Base-by-base conservation (phyloP, 2,888 invertebrate genomes). In the Adelphocoris suturalis region DNA sequence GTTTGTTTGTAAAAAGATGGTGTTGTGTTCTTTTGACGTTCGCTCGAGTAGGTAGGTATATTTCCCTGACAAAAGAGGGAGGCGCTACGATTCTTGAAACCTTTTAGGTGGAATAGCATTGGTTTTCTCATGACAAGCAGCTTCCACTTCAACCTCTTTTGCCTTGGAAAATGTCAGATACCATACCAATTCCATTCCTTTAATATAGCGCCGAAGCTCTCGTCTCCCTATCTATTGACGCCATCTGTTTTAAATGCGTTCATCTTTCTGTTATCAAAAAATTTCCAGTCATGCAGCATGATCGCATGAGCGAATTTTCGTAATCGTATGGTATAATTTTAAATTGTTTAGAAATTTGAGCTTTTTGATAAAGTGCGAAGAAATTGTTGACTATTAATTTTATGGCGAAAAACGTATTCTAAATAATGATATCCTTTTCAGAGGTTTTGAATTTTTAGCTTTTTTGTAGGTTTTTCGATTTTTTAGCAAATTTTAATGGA, bases 21-120 rank as follows among this genome's bases (percentile, higher is more conserved):
- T 76, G 76, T 81, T 81, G 47, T 81, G 47, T 48, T 81, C 48
- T 81, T 81, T 81, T 81, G 81, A 47, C 81, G 48, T 48, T n/a
- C 47, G 48, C 47, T 81, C 81, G 81, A 48, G 75, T 75, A 52
- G 52, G 61, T 61, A 61, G 61, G 61, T 61, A 48, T 81, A 81
- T 81, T 47, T 48, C 81, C 81, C 47, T 81, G 81, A 81, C 61
- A 61, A 61, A 61, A 47, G 23, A 19, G 81, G 48, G 19, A 48
- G 81, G 81, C 47, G 81, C 19, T 81, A 81, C 85, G 85, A 47
- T 27, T 85, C 55, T 27, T 46, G 55, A 85, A 85, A 55, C 85
- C 85, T 85, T 85, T 85, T 85, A 85, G 85, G 85, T 61, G 85
- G 85, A 81, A 85, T 85, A 47, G 85, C 85, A 85, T 85, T 61